Conservation (phyloP, 1,140 invertebrate species). For the Drosophila tropicalis region DNA sequence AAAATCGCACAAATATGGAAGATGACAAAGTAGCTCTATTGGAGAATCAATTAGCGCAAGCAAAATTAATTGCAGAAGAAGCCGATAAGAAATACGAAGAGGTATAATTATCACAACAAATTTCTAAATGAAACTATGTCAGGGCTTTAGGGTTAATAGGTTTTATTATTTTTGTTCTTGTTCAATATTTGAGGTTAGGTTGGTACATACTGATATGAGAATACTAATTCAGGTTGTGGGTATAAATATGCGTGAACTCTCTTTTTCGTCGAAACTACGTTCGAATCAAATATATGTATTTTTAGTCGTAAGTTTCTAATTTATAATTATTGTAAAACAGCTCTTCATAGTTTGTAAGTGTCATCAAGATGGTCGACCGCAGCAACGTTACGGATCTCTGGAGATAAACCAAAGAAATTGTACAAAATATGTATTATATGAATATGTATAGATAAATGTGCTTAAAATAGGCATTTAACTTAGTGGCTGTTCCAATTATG, state of each 20-base stretch:
- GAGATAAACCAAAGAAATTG: conserved; percentile 29
- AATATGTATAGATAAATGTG: conserved; percentile 41
- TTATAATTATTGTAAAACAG: conserved; percentile 36
- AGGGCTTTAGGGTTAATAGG: conserved; percentile 82
- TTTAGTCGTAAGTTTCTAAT: conserved; percentile 43
- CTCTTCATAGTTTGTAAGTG: conserved; percentile 37
- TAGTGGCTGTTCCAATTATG: conserved; percentile 61
- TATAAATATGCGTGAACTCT: conserved; percentile 65
- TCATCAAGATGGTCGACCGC: conserved; percentile 64
- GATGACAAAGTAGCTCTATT: conserved; percentile 97
- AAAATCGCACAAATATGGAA: conserved; percentile 99
- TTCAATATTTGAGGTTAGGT: conserved; percentile 69
- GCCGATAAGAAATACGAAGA: conserved; percentile 99
- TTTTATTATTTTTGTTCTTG: conserved; percentile 13
- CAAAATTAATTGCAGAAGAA: conserved; percentile 98
- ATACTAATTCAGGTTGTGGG: conserved; percentile 73
- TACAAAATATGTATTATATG: conserved; percentile 51
- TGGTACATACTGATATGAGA: conserved; percentile 20
- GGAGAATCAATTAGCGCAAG: conserved; percentile 97
- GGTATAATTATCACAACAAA: conserved; percentile 86
- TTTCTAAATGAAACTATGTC: conserved; percentile 41
- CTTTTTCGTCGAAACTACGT: conserved; percentile 29
- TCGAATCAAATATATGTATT: too few relatives aligned
- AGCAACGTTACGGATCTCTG: conserved; percentile 42
- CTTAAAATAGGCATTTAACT: conserved; percentile 59